phyloP scores from a whole-genome alignment of 2,797 vertebrate species.

The Anguilla pacifica region DNA sequence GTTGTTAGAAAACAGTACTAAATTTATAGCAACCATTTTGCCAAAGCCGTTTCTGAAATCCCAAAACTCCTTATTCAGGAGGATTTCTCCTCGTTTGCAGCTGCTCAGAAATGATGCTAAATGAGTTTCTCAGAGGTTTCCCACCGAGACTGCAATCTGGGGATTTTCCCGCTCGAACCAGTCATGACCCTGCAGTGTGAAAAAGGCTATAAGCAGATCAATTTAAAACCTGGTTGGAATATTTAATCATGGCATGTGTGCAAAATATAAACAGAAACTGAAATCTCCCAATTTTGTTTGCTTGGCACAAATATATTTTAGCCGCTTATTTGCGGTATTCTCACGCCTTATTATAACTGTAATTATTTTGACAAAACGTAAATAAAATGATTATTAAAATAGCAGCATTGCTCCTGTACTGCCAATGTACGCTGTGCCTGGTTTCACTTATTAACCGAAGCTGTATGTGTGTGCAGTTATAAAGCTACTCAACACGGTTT shows the following conservation, averaged over 20 bases:
- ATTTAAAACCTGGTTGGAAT: constrained; percentile 8
- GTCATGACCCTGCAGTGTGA: constrained; percentile 9
- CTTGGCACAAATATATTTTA: not conserved
- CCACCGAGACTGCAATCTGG: constrained; percentile 6
- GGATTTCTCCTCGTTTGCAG: not conserved
- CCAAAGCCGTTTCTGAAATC: not conserved
- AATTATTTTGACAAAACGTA: not conserved
- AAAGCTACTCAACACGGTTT: not conserved
- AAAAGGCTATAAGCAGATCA: constrained; percentile 8
- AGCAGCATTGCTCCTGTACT: not conserved
- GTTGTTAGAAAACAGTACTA: not conserved
- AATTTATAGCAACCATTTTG: not conserved
- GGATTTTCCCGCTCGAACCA: not conserved
- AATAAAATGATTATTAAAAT: not conserved
- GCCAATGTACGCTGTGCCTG: not conserved
- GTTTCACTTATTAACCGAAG: not conserved
- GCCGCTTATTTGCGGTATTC: not conserved
- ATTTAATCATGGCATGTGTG: not conserved
- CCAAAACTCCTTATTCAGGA: not conserved
- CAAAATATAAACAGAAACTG: not conserved
- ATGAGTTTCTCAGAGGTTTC: constrained; percentile 1
- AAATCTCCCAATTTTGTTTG: not conserved
- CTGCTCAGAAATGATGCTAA: not conserved
- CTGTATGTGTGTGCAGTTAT: not conserved
- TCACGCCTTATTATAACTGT: not conserved